phyloP scores from a whole-genome alignment of 30 jellyfish, hydroid and myxozoan genomes.

The Turritopsis rubra region DNA sequence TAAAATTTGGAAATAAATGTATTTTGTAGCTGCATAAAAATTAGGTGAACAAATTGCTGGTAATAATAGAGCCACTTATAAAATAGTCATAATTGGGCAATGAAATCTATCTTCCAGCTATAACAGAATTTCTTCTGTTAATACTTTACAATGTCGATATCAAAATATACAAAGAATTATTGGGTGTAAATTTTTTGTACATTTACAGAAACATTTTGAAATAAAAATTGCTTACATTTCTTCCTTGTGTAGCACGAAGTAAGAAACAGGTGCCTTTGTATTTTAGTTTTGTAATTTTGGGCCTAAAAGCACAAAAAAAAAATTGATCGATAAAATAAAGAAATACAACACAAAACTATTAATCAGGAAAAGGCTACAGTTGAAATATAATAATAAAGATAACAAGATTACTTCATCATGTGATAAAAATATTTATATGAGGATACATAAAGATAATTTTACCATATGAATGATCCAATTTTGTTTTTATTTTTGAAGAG shows the following conservation, averaged over 20 bases:
- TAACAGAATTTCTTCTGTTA: too few species aligned
- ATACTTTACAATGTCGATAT: too few species aligned
- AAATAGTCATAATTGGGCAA: too few species aligned
- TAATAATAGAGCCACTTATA: too few species aligned
- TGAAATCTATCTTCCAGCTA: too few species aligned
- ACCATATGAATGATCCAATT: slow-evolving; percentile 97
- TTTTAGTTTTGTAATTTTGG: slow-evolving; percentile 85
- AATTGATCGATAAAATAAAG: neutral
- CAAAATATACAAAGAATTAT: too few species aligned
- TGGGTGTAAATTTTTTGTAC: too few species aligned
- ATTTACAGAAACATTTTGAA: neutral
- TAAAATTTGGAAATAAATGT: neutral
- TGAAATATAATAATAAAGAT: neutral
- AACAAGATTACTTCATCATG: neutral
- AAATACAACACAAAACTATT: neutral
- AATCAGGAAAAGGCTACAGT: neutral
- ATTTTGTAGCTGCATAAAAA: neutral
- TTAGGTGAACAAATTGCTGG: too few species aligned
- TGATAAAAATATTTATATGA: too few species aligned
- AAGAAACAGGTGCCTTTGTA: slow-evolving; percentile 75
- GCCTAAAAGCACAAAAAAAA: slow-evolving; percentile 56
- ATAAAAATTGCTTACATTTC: slow-evolving; percentile 54
- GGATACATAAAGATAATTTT: neutral
- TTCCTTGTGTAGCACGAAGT: slow-evolving; percentile 91
- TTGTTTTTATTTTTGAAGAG: slow-evolving; percentile 76